These are phyloP conservation scores for Dasypolia templi DNA, from an alignment of 2,888 invertebrate genomes.

Conservation along the genomic window DNA sequence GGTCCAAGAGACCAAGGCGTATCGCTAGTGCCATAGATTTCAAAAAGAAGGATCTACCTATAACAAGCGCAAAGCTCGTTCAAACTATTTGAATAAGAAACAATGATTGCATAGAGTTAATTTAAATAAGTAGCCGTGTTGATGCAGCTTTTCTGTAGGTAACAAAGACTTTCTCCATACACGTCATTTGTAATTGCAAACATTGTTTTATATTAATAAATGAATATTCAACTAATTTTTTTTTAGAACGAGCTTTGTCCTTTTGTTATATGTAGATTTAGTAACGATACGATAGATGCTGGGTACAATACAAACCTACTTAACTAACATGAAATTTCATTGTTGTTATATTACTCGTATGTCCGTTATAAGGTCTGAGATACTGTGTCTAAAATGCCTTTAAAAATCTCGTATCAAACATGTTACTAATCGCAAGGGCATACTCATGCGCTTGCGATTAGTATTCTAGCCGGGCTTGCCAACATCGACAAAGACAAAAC, in stretches of 20 bases:
- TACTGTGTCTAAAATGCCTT: background rate
- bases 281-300: background rate
- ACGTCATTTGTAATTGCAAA: background rate
- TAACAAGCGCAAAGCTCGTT: background rate
- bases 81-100: background rate
- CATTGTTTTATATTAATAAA: background rate
- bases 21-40: background rate
- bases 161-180: background rate
- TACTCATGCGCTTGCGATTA: background rate
- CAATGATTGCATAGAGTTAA: background rate
- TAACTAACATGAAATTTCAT: background rate
- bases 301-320: background rate
- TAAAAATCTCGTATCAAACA: background rate
- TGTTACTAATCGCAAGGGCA: no score
- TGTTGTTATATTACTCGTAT: background rate
- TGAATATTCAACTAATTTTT: no score
- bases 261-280: background rate
- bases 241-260: background rate
- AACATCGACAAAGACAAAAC: conserved; percentile 25
- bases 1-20: background rate
- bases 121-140: background rate
- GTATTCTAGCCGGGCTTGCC: background rate
- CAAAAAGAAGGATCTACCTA: background rate
- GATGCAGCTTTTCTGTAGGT: background rate
- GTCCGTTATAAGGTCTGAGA: background rate